Base-by-base conservation (phyloP, 2,113 vertebrate genomes). In the Syngnathus floridae region DNA sequence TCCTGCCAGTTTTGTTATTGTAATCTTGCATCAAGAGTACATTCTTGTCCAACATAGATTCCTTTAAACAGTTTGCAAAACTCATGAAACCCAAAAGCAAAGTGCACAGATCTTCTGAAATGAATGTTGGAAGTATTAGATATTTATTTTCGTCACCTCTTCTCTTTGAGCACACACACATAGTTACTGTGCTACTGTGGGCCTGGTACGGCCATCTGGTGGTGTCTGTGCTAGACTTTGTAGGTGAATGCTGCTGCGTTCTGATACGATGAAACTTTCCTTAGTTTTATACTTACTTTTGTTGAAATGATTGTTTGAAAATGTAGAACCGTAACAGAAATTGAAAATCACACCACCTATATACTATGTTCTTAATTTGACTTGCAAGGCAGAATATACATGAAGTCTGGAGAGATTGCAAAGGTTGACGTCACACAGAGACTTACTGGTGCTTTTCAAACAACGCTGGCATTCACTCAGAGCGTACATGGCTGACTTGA, bases 401-500 rank as follows among this genome's bases (percentile, higher is more conserved):
- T 56, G 64, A 48, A 31, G 26, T 14, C 11, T 43, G 19, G 62
- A 51, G 62, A 76, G 60, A 81, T 65, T 77, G 37, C 61, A 13
- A 67, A 0, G 66, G 41, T 75, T 84, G 75, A 67, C 56, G 70
- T 82, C 78, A 87, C 87, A 90, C 84, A 89, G 84, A 88, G 80
- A 48, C 22, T 77, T 35, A 83, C 83, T 87, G 77, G 87, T 76
- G 67, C 72, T 66, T 62, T 72, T 66, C 69, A 78, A 88, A 90
- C 88, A 90, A 86, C 67, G 80, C 62, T 73, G 72, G 82, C 78
- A 86, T 89, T 90, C 80, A 90, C 81, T 83, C 81, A 72, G 26
- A 70, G 76, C 52, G 38, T 82, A 82, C 83, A 84, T 68, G 76
- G 66, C 74, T 78, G 69, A 52, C 60, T 76, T 70, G 73, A 76